phyloP scores from a whole-genome alignment of 1,140 invertebrate species.

The Drosophila leontia region DNA sequence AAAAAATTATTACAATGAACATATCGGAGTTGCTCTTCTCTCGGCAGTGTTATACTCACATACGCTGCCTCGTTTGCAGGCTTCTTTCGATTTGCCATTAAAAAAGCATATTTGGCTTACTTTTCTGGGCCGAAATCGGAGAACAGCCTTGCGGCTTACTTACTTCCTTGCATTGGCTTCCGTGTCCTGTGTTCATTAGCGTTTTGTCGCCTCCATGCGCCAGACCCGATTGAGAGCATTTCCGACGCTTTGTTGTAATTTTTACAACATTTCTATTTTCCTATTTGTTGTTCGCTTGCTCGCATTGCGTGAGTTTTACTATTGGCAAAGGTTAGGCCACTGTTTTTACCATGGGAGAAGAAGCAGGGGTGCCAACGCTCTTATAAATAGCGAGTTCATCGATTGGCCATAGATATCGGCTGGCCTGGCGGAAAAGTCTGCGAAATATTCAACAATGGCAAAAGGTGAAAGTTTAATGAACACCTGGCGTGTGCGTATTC shows the following conservation, averaged over 20 bases:
- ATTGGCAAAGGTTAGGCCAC: conserved; percentile 9
- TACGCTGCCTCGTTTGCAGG: conserved; percentile 11
- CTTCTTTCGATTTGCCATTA: conserved; percentile 70
- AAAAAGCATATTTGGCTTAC: conserved; percentile 47
- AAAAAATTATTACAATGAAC: conserved; percentile 7
- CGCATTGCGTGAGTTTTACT: conserved; percentile 45
- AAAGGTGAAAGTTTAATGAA: conserved; percentile 82
- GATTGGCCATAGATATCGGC: conserved; percentile 31
- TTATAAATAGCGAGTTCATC: conserved; percentile 61
- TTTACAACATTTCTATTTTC: conserved; percentile 56
- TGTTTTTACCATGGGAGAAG: conserved; percentile 2
- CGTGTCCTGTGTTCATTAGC: conserved; percentile 74
- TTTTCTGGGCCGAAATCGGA: conserved; percentile 21
- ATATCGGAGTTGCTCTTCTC: background rate
- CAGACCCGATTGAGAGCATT: conserved; percentile 36
- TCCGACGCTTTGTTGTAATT: conserved; percentile 61
- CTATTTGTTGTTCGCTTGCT: conserved; percentile 17
- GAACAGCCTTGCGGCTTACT: background rate
- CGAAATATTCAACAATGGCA: conserved; percentile 33
- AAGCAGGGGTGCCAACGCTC: background rate
- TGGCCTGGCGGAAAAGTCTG: conserved; percentile 5
- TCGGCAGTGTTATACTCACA: background rate
- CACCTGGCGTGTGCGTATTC: conserved; percentile 64
- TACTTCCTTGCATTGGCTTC: conserved; percentile 38
- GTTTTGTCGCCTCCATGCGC: conserved; percentile 67